Evolutionary conservation across 2,113 vertebrate species (phyloP), one percentile per base, ranked within the genome.

Genomic region (Monarcha castaneiventris): DNA sequence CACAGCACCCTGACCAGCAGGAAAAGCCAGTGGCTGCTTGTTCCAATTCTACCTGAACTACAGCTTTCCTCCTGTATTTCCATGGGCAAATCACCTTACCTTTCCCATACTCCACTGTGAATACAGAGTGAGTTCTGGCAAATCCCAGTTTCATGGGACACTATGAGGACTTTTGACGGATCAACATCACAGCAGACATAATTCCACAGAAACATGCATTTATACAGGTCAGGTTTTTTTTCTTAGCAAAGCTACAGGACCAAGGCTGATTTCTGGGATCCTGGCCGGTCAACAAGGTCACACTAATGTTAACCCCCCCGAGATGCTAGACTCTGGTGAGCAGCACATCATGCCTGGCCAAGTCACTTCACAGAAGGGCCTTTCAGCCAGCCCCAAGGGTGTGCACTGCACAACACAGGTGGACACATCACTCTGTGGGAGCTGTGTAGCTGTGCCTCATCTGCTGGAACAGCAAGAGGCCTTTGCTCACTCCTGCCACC

Each of bases 181-280:
- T 7, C 11, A 18, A 13, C 21, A 68, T 11, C 17, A 27, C 33
- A 67, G 33, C 21, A 44, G 48, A 43, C 1, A 2, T 0, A 13
- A 82, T 44, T 41, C 56, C 64, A 67, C 43, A 75, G 64, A 89
- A 88, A 62, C 7, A 35, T 0, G 0, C 11, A 27, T 33, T 73
- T 83, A 56, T 41, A 16, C 56, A 37, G 44, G 78, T 39, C 18
- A 43, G 13, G 1, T 9, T 77, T 94, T 83, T 58, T 29, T 33
- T 49, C 54, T 62, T 52, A 86, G 84, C 81, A 92, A 76, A 86
- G 33, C n/a, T 33, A 39, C 71, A 92, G 66, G 77, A 63, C 27
- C 19, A 8, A 29, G 56, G 26, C 61, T 64, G 51, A 51, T 73
- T 93, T 90, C 55, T 90, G 63, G 27, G 22, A 92, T 54, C 67